These are phyloP conservation scores for Jacana jacana DNA, from an alignment of 2,113 vertebrate species.

Conservation along the genomic window DNA sequence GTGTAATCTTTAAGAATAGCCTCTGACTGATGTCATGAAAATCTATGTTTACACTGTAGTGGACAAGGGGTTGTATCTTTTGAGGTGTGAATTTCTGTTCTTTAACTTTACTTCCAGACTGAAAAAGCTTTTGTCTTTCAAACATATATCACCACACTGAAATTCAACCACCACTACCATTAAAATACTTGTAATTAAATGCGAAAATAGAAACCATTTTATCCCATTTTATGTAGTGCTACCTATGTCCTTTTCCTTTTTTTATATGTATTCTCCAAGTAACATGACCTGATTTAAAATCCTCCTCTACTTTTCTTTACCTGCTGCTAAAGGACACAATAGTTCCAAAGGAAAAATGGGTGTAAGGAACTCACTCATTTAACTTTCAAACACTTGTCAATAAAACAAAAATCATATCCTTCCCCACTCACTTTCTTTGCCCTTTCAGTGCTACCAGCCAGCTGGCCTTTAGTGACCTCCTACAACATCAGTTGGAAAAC, in stretches of 20 bases:
- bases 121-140: neutral
- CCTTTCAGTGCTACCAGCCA: constrained; percentile 51
- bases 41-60: neutral
- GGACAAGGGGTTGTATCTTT: neutral
- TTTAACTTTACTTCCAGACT: neutral
- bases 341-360: neutral
- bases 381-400: neutral
- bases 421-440: neutral
- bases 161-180: neutral
- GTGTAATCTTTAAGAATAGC: neutral
- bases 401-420: neutral
- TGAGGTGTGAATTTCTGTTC: neutral
- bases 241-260: neutral
- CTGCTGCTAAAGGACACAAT: neutral
- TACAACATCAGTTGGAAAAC: constrained; percentile 35
- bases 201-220: neutral
- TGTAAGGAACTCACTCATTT: neutral
- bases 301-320: neutral
- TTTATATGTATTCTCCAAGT: neutral
- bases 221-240: neutral
- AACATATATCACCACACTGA: neutral
- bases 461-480: constrained; percentile 70
- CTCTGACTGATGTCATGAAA: neutral
- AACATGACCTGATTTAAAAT: neutral
- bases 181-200: neutral